These are phyloP conservation scores for Jordanella pulchra DNA, from an alignment of 2,797 vertebrate species.

Conservation along the genomic window DNA sequence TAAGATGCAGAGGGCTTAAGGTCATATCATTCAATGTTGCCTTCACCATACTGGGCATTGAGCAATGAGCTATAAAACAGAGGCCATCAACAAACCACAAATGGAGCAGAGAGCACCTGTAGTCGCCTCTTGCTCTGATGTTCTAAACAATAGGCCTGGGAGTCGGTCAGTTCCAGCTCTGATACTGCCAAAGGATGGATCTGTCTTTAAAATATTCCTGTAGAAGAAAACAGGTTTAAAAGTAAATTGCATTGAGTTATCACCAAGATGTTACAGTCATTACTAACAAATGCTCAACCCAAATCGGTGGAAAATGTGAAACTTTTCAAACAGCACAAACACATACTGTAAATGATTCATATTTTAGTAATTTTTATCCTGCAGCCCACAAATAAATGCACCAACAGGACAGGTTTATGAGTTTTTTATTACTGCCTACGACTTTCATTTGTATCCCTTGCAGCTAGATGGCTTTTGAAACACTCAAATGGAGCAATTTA, in stretches of 20 bases:
- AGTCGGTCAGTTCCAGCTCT: not conserved
- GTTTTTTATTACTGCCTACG: slow-evolving; percentile 45
- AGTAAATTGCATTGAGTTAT: slow-evolving; percentile 27
- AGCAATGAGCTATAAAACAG: slow-evolving; percentile 8
- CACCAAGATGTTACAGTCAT: slow-evolving; percentile 6
- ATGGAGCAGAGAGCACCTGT: slow-evolving; percentile 1
- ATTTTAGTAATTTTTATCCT: slow-evolving; percentile 45
- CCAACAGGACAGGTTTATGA: slow-evolving; percentile 46
- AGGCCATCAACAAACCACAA: slow-evolving; percentile 2
- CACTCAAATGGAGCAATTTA: slow-evolving; percentile 32
- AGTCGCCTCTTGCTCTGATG: slow-evolving; percentile 4
- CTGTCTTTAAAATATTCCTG: slow-evolving; percentile 12
- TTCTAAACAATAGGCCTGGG: not conserved
- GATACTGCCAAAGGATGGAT: not conserved
- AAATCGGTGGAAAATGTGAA: slow-evolving; percentile 34
- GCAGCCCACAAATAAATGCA: slow-evolving; percentile 45
- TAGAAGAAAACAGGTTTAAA: slow-evolving; percentile 3
- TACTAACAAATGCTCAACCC: slow-evolving; percentile 18
- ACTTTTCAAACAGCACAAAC: slow-evolving; percentile 22
- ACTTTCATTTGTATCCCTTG: slow-evolving; percentile 31
- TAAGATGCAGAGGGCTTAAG: slow-evolving; percentile 7
- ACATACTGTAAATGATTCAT: slow-evolving; percentile 26
- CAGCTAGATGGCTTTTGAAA: slow-evolving; percentile 40
- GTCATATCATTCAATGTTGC: not conserved
- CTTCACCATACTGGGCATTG: not conserved